Conservation (phyloP, 2,797 vertebrate genomes). For the Adrianichthys oophorus region DNA sequence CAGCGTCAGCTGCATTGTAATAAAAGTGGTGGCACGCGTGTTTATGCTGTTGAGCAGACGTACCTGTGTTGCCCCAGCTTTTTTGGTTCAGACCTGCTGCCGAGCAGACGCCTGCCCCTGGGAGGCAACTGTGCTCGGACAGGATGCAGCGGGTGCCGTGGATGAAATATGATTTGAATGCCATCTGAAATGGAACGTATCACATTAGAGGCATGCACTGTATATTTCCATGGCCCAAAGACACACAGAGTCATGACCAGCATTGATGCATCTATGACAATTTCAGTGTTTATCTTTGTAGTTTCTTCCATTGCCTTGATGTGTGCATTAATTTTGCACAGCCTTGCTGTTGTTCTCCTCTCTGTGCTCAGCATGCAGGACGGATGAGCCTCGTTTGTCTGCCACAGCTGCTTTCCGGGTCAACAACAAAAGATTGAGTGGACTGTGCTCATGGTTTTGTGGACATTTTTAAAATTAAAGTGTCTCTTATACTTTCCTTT, state of each 20-base stretch:
- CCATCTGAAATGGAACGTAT: slow-evolving; percentile 67
- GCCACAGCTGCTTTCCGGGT: slow-evolving; percentile 39
- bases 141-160: slow-evolving; percentile 50
- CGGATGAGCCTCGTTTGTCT: slow-evolving; percentile 49
- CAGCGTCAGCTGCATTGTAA: slow-evolving; percentile 1
- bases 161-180: slow-evolving; percentile 75
- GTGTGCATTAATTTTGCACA: slow-evolving; percentile 58
- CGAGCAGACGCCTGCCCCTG: slow-evolving; percentile 42
- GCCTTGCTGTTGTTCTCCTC: slow-evolving; percentile 46
- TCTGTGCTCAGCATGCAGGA: slow-evolving; percentile 39
- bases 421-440: slow-evolving; percentile 26
- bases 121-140: slow-evolving; percentile 40
- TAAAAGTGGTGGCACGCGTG: slow-evolving; percentile 3
- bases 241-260: slow-evolving; percentile 62
- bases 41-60: slow-evolving; percentile 10
- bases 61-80: slow-evolving; percentile 30
- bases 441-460: slow-evolving; percentile 31
- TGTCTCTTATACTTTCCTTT: neutral
- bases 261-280: slow-evolving; percentile 68
- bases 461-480: slow-evolving; percentile 21
- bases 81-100: slow-evolving; percentile 25
- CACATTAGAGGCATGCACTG: slow-evolving; percentile 49
- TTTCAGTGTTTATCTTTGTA: slow-evolving; percentile 66
- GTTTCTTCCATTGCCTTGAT: slow-evolving; percentile 35
- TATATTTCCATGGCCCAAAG: slow-evolving; percentile 61